phyloP scores from a whole-genome alignment of 2,888 invertebrate genomes.

The Leptinotarsa peninsularis region DNA sequence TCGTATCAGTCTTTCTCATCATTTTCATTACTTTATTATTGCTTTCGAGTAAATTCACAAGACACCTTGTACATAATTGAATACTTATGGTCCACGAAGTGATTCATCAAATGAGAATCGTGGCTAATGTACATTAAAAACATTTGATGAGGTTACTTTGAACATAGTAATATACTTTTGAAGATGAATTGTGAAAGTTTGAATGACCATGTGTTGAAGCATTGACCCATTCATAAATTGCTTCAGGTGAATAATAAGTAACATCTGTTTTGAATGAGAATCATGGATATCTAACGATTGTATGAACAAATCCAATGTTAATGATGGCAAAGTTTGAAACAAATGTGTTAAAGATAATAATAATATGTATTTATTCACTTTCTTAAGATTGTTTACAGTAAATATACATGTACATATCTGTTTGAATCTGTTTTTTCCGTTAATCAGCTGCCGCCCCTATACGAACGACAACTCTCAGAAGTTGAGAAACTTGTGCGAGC shows the following conservation, averaged over 20 bases:
- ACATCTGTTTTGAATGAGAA: not conserved
- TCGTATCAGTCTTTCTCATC: too few species aligned
- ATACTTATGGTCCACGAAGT: not conserved
- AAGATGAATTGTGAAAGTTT: not conserved
- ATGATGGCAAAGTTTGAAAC: too few species aligned
- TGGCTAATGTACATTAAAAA: constrained; percentile 10
- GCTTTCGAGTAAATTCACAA: not conserved
- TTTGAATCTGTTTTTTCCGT: too few species aligned
- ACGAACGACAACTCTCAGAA: too few species aligned
- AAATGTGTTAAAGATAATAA: too few species aligned
- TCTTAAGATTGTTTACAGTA: too few species aligned
- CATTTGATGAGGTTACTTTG: not conserved
- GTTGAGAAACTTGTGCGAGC: too few species aligned
- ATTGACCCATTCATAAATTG: constrained; percentile 32
- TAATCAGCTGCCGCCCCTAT: too few species aligned
- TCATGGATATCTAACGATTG: not conserved
- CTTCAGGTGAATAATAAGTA: constrained; percentile 2
- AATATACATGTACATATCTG: too few species aligned
- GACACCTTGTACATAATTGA: not conserved
- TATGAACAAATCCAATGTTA: not conserved
- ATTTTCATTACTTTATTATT: too few species aligned
- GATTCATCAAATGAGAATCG: not conserved
- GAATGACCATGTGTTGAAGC: constrained; percentile 33
- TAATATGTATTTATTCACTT: too few species aligned
- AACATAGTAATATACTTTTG: constrained; percentile 5